phyloP scores from a whole-genome alignment of 2,113 vertebrate species.

The Clarias gariepinus region DNA sequence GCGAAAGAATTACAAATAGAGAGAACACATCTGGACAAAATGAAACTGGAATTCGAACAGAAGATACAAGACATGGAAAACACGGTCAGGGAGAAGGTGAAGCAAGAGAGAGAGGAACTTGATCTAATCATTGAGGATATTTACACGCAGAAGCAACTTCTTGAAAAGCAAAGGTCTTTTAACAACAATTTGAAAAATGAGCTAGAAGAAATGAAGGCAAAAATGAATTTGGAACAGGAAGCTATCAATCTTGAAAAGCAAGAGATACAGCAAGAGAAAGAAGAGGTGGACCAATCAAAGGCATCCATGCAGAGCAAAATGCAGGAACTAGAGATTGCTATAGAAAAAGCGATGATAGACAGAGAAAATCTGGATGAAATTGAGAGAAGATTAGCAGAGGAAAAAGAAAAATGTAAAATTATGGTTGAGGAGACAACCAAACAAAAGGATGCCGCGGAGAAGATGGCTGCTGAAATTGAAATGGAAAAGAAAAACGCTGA shows the following conservation, averaged over 20 bases:
- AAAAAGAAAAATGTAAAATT: constrained; percentile 11
- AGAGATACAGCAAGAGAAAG: too few relatives aligned
- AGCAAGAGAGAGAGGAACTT: constrained; percentile 21
- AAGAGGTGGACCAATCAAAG: neutral
- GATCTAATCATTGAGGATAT: neutral
- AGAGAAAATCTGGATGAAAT: neutral
- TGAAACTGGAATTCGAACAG: constrained; percentile 10
- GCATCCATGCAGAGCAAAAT: neutral
- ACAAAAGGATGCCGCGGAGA: constrained; percentile 9
- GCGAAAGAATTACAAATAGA: too few relatives aligned
- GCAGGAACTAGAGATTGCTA: neutral
- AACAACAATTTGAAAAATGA: too few relatives aligned
- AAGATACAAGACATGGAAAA: neutral
- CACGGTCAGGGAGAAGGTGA: neutral
- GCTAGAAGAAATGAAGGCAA: too few relatives aligned
- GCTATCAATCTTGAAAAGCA: too few relatives aligned
- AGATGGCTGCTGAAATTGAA: neutral
- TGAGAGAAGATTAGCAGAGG: neutral
- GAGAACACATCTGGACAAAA: too few relatives aligned
- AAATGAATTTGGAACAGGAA: too few relatives aligned
- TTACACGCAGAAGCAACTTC: too few relatives aligned
- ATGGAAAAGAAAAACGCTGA: constrained; percentile 23
- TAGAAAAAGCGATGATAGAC: constrained; percentile 8
- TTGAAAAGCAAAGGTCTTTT: too few relatives aligned
- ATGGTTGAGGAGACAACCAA: neutral